A percentile compares a stretch with the other conserved stretches of the same genome.
phyloP scores from a whole-genome alignment of 2,113 vertebrate genomes.

The Periophthalmodon schlosseri region DNA sequence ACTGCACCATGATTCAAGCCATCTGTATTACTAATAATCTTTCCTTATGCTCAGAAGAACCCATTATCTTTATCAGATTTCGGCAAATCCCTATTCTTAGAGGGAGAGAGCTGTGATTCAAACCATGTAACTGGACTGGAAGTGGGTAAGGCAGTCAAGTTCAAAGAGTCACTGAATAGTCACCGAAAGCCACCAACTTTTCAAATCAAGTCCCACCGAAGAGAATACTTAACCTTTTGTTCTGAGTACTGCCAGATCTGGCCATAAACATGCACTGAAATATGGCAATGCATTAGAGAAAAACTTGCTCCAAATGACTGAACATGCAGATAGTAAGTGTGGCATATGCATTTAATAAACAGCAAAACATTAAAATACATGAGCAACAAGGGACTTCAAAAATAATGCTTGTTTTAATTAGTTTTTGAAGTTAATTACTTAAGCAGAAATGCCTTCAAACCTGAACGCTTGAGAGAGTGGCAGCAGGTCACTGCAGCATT shows the following conservation, averaged over 20 bases:
- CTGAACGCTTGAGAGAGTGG: no score
- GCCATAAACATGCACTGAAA: no score
- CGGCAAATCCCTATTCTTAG: neutral
- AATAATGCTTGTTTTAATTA: no score
- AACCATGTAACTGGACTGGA: neutral
- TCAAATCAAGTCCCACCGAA: no score
- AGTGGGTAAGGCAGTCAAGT: neutral
- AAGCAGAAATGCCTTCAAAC: no score
- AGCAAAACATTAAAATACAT: neutral
- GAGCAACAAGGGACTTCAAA: neutral
- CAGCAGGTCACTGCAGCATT: no score
- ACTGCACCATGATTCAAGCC: constrained; percentile 26
- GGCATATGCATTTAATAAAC: no score
- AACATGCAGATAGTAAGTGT: no score
- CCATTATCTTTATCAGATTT: constrained; percentile 17
- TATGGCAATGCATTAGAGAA: neutral
- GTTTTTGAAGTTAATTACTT: neutral
- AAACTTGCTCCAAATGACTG: neutral
- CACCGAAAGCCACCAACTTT: no score
- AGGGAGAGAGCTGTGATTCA: neutral
- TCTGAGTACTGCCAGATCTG: no score
- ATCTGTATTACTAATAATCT: constrained; percentile 31
- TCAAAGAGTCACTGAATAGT: neutral
- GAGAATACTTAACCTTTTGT: no score
- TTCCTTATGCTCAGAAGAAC: constrained; percentile 4